Conservation (phyloP, 2,113 vertebrate species). For the Acinonyx jubatus region DNA sequence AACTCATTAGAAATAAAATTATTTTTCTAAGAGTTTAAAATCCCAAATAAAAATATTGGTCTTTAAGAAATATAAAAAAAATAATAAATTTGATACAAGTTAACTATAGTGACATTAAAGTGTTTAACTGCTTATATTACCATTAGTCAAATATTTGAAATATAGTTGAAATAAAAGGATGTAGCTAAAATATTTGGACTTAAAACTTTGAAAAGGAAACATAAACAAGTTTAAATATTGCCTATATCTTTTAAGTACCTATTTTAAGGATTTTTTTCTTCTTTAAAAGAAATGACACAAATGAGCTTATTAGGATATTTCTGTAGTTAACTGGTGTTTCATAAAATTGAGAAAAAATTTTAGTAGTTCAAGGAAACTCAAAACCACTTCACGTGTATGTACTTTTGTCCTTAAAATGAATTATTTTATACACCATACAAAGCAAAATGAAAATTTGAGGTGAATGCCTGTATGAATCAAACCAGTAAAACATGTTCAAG, state of each 20-base stretch:
- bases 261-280: not conserved
- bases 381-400: not conserved
- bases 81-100: not conserved
- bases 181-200: not conserved
- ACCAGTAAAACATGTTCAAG: not conserved
- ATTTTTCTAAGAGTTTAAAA: slow-evolving; percentile 10
- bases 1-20: slow-evolving; percentile 35
- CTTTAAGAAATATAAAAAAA: not conserved
- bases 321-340: not conserved
- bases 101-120: not conserved
- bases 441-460: slow-evolving; percentile 13
- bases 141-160: not conserved
- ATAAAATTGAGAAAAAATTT: not conserved
- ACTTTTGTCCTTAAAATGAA: not conserved
- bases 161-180: not conserved
- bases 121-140: not conserved
- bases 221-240: not conserved
- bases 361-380: not conserved
- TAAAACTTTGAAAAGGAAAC: slow-evolving; percentile 18
- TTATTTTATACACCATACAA: not conserved
- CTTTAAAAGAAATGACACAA: not conserved
- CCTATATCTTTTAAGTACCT: not conserved
- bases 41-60: not conserved
- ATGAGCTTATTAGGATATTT: not conserved
- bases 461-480: not conserved